Conservation (phyloP, 2,797 vertebrate genomes). For the Phataginus tetradactyla region DNA sequence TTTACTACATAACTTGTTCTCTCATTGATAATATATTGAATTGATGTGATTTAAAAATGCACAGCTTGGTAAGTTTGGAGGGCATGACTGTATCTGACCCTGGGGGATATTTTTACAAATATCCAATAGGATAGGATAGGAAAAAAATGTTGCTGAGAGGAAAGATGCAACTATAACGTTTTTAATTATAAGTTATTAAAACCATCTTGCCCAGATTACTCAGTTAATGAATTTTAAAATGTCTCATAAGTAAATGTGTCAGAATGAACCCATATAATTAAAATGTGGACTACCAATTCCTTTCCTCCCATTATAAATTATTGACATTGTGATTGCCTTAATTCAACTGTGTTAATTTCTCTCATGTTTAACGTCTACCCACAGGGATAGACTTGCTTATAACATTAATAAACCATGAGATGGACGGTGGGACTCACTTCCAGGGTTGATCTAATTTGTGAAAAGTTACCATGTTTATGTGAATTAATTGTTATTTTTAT, state of each 20-base stretch:
- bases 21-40: not conserved
- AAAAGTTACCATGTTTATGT: not conserved
- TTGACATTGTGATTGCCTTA: slow-evolving; percentile 35
- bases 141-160: not conserved
- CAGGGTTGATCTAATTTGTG: not conserved
- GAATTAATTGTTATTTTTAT: not conserved
- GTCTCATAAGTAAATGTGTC: not conserved
- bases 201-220: slow-evolving; percentile 13
- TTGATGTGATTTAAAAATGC: not conserved
- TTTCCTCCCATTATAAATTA: slow-evolving; percentile 43
- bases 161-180: not conserved
- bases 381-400: slow-evolving; percentile 42
- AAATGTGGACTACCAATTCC: slow-evolving; percentile 41
- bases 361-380: slow-evolving; percentile 46
- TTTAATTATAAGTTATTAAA: slow-evolving; percentile 57
- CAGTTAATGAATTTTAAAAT: slow-evolving; percentile 52
- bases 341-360: slow-evolving; percentile 49
- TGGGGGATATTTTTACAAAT: not conserved
- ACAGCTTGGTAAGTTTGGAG: not conserved
- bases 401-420: slow-evolving; percentile 30
- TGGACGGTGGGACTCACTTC: not conserved
- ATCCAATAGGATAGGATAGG: not conserved
- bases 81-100: not conserved
- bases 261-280: slow-evolving; percentile 54
- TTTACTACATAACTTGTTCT: slow-evolving; percentile 1